Base-by-base conservation (phyloP, 2,797 vertebrate species). In the Rhynchonycteris naso region DNA sequence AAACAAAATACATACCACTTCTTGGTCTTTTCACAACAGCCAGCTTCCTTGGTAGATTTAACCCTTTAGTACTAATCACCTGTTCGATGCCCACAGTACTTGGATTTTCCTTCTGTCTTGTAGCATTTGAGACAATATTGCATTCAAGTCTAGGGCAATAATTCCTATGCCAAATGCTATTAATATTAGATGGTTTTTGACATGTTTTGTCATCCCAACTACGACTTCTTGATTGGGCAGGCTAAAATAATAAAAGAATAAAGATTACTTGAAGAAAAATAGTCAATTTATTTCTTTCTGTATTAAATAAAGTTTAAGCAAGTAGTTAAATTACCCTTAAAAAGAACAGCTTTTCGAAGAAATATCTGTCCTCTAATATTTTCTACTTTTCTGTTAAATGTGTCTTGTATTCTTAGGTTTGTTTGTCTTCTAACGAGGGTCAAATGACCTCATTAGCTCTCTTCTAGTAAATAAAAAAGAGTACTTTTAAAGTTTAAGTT, bases 91-190 rank as follows among this genome's bases (percentile, higher is more conserved):
- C 99, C 97, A 97, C 98, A 72, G 99, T 99, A 95, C 98, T 97
- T 14, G 97, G 95, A 87, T 98, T 98, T 93, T 98, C 98, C 92
- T 96, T 97, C 2, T 97, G 61, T 22, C 22, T 83, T 4, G 72
- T 22, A 94, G 95, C 72, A 26, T 65, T 75, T 91, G 96, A 82
- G 75, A 82, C 69, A 38, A 28, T 50, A 16, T 59, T 83, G 19
- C 21, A 38, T 89, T 95, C 71, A 50, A 68, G 61, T n/a, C n/a
- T 54, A 19, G 97, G 89, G 12, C 90, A 97, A 18, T 98, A 98
- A 75, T 97, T 98, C 97, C 90, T 98, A 74, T 97, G 98, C 99
- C 99, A 99, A 98, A 99, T 99, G 92, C 99, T 99, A 22, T 78
- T 91, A 38, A 95, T 87, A 22, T 71, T 22, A 59, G 92, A 35